These are phyloP conservation scores for Hippolais icterina DNA, from an alignment of 2,113 vertebrate species.

Conservation along the genomic window DNA sequence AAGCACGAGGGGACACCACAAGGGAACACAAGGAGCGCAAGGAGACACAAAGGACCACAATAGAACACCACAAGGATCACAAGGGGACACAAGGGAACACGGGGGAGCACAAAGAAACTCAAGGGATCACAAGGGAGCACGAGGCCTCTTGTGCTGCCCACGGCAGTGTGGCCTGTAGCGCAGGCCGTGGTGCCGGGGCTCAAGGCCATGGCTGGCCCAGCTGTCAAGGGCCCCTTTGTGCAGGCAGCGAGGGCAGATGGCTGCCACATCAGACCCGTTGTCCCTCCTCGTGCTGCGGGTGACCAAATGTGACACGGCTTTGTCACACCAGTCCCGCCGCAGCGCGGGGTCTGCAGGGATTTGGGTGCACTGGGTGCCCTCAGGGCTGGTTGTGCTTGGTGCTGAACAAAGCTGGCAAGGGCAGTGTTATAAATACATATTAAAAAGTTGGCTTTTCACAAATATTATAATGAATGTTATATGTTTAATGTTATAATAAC, in stretches of 20 bases:
- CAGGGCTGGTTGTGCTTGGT: fast-evolving
- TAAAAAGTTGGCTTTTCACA: too few species aligned
- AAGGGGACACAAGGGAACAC: fast-evolving
- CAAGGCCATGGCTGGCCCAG: fast-evolving
- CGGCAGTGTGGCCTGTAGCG: background rate
- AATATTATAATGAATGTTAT: too few species aligned
- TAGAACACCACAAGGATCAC: background rate
- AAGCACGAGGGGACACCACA: too few species aligned
- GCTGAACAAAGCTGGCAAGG: background rate
- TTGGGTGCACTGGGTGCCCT: fast-evolving
- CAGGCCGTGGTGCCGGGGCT: background rate
- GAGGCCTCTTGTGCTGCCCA: background rate
- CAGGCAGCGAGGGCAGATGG: background rate
- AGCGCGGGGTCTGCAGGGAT: fast-evolving
- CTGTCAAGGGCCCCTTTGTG: background rate
- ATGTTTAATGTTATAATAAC: too few species aligned
- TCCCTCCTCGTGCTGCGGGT: fast-evolving
- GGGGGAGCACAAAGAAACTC: too few species aligned
- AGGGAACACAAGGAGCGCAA: too few species aligned
- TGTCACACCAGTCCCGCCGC: fast-evolving
- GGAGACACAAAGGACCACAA: too few species aligned
- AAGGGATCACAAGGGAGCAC: background rate
- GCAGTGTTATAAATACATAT: too few species aligned
- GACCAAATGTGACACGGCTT: fast-evolving
- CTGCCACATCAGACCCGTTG: fast-evolving